Percentiles rank a stretch among this genome's conserved stretches.
Evolutionary conservation across 2,888 invertebrate species (phyloP).

Genomic region (Cephus sareptanus): DNA sequence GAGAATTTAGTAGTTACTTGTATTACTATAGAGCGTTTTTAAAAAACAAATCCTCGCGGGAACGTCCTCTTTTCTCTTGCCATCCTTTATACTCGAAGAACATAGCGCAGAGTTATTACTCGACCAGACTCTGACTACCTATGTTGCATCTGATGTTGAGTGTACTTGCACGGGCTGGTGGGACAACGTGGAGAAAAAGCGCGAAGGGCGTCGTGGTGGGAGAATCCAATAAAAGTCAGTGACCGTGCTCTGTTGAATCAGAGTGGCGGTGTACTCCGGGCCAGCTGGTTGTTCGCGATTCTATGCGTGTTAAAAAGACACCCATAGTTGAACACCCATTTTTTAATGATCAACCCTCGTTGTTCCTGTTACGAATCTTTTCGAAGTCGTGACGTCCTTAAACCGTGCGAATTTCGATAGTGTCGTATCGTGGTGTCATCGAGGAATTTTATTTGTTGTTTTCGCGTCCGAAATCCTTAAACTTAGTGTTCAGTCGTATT

Average conservation of each 20-base stretch:
- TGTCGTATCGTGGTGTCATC: neutral
- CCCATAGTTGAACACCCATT: neutral
- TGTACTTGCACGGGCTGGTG: neutral
- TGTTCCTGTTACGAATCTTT: slow-evolving; percentile 2
- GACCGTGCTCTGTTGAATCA: slow-evolving; percentile 60
- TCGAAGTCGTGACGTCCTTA: neutral
- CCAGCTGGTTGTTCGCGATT: slow-evolving; percentile 39
- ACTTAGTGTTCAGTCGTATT: no score
- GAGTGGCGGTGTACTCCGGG: slow-evolving; percentile 60
- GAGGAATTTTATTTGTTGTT: neutral
- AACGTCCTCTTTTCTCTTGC: neutral
- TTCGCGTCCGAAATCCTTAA: no score
- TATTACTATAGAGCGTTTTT: neutral
- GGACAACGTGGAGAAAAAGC: slow-evolving; percentile 5
- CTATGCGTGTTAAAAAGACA: neutral
- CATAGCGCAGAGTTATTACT: neutral
- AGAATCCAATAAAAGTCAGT: slow-evolving; percentile 60
- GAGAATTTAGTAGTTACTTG: neutral
- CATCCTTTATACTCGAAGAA: neutral
- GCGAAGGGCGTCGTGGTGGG: slow-evolving; percentile 48
- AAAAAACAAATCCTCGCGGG: neutral
- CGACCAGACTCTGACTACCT: neutral
- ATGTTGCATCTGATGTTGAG: neutral
- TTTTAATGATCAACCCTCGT: neutral
- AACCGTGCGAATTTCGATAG: neutral